Evolutionary conservation across 2,113 vertebrate genomes (phyloP).

Genomic region (Progne subis): DNA sequence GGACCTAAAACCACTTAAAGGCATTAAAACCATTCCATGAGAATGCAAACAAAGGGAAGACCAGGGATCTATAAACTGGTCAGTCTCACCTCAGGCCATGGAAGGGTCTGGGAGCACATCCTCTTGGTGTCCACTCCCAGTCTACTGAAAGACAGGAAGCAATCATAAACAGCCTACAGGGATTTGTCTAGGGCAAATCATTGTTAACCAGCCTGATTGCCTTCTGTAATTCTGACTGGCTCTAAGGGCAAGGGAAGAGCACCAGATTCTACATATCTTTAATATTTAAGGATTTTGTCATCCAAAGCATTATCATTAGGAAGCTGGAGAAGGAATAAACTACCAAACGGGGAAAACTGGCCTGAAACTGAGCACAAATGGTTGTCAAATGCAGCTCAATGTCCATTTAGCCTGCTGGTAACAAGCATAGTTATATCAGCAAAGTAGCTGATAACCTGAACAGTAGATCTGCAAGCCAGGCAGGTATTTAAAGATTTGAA

Average conservation of each 20-base stretch:
- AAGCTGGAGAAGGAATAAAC: not conserved
- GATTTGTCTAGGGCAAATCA: not conserved
- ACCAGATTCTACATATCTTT: not conserved
- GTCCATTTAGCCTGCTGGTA: not conserved
- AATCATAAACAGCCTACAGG: not conserved
- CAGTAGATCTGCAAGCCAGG: not conserved
- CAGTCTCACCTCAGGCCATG: not conserved
- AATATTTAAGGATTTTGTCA: not conserved
- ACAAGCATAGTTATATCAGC: not conserved
- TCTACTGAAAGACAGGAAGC: not conserved
- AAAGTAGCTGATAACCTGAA: not conserved
- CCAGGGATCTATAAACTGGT: not conserved
- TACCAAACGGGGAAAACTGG: not conserved
- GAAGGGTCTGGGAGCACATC: not conserved
- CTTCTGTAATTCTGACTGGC: not conserved
- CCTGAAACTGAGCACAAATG: not conserved
- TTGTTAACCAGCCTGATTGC: not conserved
- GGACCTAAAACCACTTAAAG: not conserved
- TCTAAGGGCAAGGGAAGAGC: not conserved
- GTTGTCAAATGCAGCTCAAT: not conserved
- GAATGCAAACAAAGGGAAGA: not conserved
- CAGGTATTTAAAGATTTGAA: not conserved
- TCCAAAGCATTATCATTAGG: not conserved
- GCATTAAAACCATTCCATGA: not conserved
- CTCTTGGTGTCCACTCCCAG: not conserved